phyloP scores from a whole-genome alignment of 2,888 invertebrate species.

The Prosopocoilus inquinatus region DNA sequence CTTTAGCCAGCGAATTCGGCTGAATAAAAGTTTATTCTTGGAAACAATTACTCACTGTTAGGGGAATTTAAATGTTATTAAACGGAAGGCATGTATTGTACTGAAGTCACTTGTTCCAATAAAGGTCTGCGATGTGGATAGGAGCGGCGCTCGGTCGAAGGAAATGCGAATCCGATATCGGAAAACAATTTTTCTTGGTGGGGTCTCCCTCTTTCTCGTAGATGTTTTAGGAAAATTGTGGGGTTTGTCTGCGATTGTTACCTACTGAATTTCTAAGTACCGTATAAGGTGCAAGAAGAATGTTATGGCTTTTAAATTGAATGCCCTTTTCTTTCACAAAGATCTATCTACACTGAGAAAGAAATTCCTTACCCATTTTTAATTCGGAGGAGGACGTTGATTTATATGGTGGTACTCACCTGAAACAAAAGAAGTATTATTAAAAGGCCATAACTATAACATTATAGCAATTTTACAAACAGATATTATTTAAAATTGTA shows the following conservation, averaged over 20 bases:
- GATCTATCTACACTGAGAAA: background rate
- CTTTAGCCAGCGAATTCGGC: slow-evolving; percentile 11
- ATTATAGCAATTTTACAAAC: too few relatives aligned
- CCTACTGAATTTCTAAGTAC: slow-evolving; percentile 25
- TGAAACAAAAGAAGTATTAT: slow-evolving; percentile 13
- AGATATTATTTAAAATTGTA: too few relatives aligned
- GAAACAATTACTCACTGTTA: slow-evolving; percentile 35
- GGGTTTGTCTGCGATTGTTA: slow-evolving; percentile 30
- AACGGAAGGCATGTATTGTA: slow-evolving; percentile 33
- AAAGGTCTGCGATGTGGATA: slow-evolving; percentile 8
- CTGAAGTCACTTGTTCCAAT: slow-evolving; percentile 33
- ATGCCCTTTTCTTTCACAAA: background rate
- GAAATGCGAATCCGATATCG: slow-evolving; percentile 51
- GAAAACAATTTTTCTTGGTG: slow-evolving; percentile 54
- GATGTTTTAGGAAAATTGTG: slow-evolving; percentile 30
- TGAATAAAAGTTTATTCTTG: slow-evolving; percentile 24
- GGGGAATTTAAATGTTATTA: slow-evolving; percentile 38
- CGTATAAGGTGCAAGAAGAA: slow-evolving; percentile 16
- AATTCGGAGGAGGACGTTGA: slow-evolving; percentile 7
- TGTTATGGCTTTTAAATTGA: slow-evolving; percentile 13
- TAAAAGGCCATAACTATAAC: too few relatives aligned
- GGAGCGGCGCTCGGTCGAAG: slow-evolving; percentile 22
- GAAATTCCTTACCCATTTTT: slow-evolving; percentile 12
- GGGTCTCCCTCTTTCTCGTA: slow-evolving; percentile 33
- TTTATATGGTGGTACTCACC: slow-evolving; percentile 22